phyloP scores from a whole-genome alignment of 2,888 invertebrate species.

The Heterodera filipjevi region DNA sequence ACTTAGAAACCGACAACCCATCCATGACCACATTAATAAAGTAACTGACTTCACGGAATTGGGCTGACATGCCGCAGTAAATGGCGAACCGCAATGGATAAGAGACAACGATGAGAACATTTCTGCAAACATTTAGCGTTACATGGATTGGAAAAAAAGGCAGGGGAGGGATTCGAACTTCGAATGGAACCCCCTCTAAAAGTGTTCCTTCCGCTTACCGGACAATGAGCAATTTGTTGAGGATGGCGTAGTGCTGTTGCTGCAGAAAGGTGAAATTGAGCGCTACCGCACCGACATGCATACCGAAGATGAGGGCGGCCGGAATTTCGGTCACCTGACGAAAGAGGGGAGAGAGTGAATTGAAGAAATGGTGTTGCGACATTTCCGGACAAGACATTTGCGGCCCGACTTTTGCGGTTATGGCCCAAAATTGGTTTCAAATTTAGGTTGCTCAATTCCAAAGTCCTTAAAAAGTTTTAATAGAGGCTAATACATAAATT shows the following conservation, averaged over 20 bases:
- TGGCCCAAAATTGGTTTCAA: too few species aligned
- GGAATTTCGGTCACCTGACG: slow-evolving; percentile 69
- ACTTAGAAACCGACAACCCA: too few species aligned
- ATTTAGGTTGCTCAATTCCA: too few species aligned
- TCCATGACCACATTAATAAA: too few species aligned
- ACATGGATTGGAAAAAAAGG: neutral
- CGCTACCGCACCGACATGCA: slow-evolving; percentile 60
- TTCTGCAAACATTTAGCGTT: slow-evolving; percentile 69
- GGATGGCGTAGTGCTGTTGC: slow-evolving; percentile 50
- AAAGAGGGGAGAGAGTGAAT: too few species aligned
- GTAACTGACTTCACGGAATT: slow-evolving; percentile 55
- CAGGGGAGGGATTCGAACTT: too few species aligned
- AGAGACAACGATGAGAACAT: slow-evolving; percentile 86
- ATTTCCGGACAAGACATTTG: too few species aligned
- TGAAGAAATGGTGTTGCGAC: too few species aligned
- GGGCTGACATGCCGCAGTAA: slow-evolving; percentile 75
- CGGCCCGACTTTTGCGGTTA: too few species aligned
- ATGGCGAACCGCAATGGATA: slow-evolving; percentile 89
- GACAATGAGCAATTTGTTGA: slow-evolving; percentile 58
- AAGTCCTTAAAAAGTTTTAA: too few species aligned
- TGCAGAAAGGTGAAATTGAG: slow-evolving; percentile 39
- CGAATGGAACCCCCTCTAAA: too few species aligned
- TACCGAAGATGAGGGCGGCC: slow-evolving; percentile 64
- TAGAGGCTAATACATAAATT: too few species aligned
- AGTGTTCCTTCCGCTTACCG: slow-evolving; percentile 42